Evolutionary conservation across 2,888 invertebrate genomes (phyloP).

Genomic region (Steromphala cineraria): DNA sequence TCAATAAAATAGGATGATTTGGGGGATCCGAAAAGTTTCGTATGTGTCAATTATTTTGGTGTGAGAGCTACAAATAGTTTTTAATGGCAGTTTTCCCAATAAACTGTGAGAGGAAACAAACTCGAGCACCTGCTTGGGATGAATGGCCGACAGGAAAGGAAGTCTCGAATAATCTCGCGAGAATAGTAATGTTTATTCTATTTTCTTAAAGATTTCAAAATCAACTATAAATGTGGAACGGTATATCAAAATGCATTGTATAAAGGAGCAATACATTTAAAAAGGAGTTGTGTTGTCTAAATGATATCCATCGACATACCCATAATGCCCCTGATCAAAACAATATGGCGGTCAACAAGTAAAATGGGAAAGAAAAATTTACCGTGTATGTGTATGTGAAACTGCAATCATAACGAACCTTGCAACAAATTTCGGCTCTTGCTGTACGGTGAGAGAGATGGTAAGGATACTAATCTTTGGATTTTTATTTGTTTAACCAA

Average conservation of each 20-base stretch:
- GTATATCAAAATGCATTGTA: not conserved
- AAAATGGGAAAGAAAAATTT: conserved; percentile 21
- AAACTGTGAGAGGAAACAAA: not conserved
- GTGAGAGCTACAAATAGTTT: too few relatives aligned
- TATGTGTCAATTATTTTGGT: too few relatives aligned
- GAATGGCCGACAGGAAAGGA: conserved; percentile 20
- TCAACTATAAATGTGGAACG: not conserved
- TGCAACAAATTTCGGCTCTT: conserved; percentile 43
- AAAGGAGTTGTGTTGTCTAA: not conserved
- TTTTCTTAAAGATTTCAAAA: not conserved
- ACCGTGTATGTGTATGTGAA: conserved; percentile 1
- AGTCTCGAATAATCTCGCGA: not conserved
- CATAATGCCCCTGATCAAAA: conserved; percentile 39
- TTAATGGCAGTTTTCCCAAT: not conserved
- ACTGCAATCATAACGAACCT: conserved; percentile 42
- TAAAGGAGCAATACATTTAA: not conserved
- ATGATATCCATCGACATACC: conserved; percentile 6
- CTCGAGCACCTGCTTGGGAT: not conserved
- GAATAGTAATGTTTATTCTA: not conserved
- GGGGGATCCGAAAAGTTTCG: too few relatives aligned
- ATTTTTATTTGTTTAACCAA: too few relatives aligned
- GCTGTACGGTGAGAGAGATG: conserved; percentile 48
- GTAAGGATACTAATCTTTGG: not conserved
- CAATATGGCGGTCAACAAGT: conserved; percentile 39
- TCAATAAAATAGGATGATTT: too few relatives aligned